Percentiles rank a stretch among this genome's conserved stretches.
phyloP scores from a whole-genome alignment of 1,140 invertebrate genomes.

The Ceratina australensis region DNA sequence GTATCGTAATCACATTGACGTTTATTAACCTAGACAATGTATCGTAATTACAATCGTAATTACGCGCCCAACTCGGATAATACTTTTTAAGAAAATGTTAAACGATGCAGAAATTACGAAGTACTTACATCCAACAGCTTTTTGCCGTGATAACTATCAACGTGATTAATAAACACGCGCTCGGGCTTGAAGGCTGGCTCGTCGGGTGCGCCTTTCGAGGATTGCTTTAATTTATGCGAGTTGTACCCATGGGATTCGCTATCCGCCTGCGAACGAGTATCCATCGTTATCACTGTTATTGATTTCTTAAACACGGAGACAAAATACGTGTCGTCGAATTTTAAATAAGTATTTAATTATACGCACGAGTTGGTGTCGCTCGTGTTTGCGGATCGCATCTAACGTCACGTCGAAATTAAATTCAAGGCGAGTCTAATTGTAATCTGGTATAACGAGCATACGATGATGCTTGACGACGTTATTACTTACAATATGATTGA shows the following conservation, averaged over 20 bases:
- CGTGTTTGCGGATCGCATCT: background rate
- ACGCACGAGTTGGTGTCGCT: background rate
- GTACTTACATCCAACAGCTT: constrained; percentile 60
- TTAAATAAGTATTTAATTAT: background rate
- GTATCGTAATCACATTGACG: no score
- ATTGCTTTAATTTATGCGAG: background rate
- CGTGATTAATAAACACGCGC: constrained; percentile 71
- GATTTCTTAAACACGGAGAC: no score
- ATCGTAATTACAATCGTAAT: no score
- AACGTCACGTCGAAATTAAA: background rate
- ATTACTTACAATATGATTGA: no score
- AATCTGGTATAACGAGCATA: background rate
- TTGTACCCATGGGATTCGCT: background rate
- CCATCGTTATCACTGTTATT: background rate
- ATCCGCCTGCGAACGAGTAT: background rate
- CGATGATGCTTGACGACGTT: no score
- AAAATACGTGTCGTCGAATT: background rate
- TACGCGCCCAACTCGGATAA: background rate
- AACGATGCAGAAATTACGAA: background rate
- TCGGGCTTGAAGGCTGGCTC: constrained; percentile 53
- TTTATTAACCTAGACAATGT: no score
- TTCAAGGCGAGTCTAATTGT: background rate
- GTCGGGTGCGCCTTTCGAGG: background rate
- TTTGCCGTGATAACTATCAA: constrained; percentile 69
- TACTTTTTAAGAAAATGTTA: background rate